Evolutionary conservation across 2,113 vertebrate species (phyloP).

Genomic region (Choloepus hoffmanni): DNA sequence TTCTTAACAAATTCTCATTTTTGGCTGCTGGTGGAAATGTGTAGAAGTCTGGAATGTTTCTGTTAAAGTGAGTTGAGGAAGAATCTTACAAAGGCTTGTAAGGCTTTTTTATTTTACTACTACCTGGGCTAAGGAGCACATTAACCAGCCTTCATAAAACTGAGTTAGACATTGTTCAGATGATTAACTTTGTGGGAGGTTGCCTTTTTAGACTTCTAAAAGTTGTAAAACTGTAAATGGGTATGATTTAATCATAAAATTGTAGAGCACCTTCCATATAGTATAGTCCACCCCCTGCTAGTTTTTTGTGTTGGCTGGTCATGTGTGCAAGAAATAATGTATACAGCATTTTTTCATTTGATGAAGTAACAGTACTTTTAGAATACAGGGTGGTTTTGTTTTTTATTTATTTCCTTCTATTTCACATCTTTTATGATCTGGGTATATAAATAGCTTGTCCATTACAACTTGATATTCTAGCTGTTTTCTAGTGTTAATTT

Average conservation of each 20-base stretch:
- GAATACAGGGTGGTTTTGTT: background rate
- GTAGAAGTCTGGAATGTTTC: slow-evolving; percentile 5
- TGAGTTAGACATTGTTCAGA: slow-evolving; percentile 13
- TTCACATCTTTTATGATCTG: slow-evolving; percentile 21
- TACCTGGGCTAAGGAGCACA: background rate
- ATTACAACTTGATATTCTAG: slow-evolving; percentile 11
- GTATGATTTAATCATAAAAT: background rate
- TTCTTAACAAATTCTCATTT: slow-evolving; percentile 41
- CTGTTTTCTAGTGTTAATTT: slow-evolving; percentile 43
- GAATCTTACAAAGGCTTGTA: background rate
- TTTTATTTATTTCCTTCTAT: background rate
- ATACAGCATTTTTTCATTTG: background rate
- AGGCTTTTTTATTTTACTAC: slow-evolving; percentile 14
- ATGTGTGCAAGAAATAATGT: slow-evolving; percentile 35
- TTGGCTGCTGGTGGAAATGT: background rate
- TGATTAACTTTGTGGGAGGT: slow-evolving; percentile 21
- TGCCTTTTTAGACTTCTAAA: slow-evolving; percentile 39
- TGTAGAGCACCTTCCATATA: background rate
- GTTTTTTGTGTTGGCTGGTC: background rate
- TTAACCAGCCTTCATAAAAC: slow-evolving; percentile 22
- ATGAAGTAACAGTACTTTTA: background rate
- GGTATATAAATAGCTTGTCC: background rate
- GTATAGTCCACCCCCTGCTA: background rate
- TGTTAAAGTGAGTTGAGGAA: slow-evolving; percentile 30
- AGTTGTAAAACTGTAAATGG: slow-evolving; percentile 12